Evolutionary conservation across 1,140 invertebrate species (phyloP).

Genomic region (Caenorhabditis tropicalis): DNA sequence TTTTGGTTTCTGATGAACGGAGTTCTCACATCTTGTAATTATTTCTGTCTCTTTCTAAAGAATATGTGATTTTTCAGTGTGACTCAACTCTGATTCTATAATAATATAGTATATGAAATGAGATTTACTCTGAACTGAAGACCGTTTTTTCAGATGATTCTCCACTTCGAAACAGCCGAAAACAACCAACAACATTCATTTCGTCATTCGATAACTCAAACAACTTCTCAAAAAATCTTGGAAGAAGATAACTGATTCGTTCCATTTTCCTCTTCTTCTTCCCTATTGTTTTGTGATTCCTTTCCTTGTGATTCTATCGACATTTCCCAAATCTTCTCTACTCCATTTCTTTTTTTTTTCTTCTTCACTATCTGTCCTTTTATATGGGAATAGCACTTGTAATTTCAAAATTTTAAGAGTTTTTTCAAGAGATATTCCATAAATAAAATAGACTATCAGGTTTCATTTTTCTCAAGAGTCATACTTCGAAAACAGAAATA

Average conservation of each 20-base stretch:
- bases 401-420: not conserved
- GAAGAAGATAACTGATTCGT: not conserved
- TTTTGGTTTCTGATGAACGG: too few relatives aligned
- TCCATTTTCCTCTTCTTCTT: not conserved
- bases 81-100: too few relatives aligned
- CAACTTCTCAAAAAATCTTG: slow-evolving; percentile 25
- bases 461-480: not conserved
- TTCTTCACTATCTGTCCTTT: not conserved
- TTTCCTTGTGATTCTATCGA: not conserved
- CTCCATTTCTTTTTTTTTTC: not conserved
- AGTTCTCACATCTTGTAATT: too few relatives aligned
- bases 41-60: too few relatives aligned
- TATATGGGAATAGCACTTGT: not conserved
- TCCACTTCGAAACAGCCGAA: slow-evolving; percentile 18
- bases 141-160: not conserved
- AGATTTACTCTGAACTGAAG: not conserved
- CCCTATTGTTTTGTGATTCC: not conserved
- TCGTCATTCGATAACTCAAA: slow-evolving; percentile 3
- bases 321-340: not conserved
- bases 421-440: not conserved
- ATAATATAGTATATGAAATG: too few relatives aligned
- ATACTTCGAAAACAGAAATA: slow-evolving; percentile 11
- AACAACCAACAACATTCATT: slow-evolving; percentile 29
- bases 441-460: slow-evolving; percentile 19
- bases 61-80: too few relatives aligned